Percentiles rank a stretch among this genome's conserved stretches.
Evolutionary conservation across 2,113 vertebrate genomes (phyloP).

Genomic region (Megaceryle torquata): DNA sequence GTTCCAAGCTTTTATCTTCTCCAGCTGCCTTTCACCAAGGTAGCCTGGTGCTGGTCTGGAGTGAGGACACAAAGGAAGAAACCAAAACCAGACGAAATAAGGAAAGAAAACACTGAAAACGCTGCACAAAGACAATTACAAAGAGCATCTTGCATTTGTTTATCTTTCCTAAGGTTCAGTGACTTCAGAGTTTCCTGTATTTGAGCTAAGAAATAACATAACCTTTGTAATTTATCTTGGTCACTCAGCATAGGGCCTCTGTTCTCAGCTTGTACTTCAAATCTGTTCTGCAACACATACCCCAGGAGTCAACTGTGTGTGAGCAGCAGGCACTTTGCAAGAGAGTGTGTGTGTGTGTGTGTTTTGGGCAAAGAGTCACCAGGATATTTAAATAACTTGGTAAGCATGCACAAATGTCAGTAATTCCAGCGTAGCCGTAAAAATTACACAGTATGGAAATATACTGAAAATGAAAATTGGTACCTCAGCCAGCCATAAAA

Average conservation of each 20-base stretch:
- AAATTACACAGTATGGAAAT: slow-evolving; percentile 37
- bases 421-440: slow-evolving; percentile 40
- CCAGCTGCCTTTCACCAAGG: not conserved
- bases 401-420: slow-evolving; percentile 32
- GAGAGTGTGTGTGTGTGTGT: not conserved
- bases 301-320: not conserved
- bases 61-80: not conserved
- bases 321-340: slow-evolving; percentile 12
- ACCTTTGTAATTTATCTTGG: slow-evolving; percentile 43
- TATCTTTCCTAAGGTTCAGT: slow-evolving; percentile 39
- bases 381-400: slow-evolving; percentile 10
- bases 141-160: slow-evolving; percentile 24
- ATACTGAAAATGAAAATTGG: slow-evolving; percentile 24
- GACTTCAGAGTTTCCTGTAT: slow-evolving; percentile 45
- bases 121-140: not conserved
- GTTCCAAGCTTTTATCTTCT: not conserved
- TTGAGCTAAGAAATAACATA: slow-evolving; percentile 44
- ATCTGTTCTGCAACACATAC: not conserved
- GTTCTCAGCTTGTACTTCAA: slow-evolving; percentile 18
- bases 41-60: not conserved
- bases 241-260: slow-evolving; percentile 35
- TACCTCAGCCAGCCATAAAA: slow-evolving; percentile 25
- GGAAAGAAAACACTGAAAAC: not conserved
- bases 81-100: not conserved
- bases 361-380: slow-evolving; percentile 23